Percentiles rank a stretch among this genome's conserved stretches.
Conservation (phyloP, 2,888 invertebrate species). For the Aricia artaxerxes region DNA sequence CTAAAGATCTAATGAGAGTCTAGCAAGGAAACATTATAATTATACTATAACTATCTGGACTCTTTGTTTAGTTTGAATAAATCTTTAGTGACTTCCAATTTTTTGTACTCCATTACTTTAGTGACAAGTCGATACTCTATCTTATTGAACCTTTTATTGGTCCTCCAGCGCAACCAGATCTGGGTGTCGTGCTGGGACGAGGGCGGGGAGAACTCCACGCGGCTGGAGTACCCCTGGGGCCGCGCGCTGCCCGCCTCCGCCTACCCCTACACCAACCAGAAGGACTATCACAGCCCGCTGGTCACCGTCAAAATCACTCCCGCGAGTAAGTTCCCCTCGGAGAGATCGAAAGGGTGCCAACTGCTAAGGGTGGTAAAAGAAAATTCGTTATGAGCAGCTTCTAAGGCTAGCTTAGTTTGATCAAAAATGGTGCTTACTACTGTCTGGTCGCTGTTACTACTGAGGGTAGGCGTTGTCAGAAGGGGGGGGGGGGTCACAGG, state of each 20-base stretch:
- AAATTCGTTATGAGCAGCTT: not conserved
- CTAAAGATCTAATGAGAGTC: too few species aligned
- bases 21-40: too few species aligned
- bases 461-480: too few species aligned
- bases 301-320: slow-evolving; percentile 78
- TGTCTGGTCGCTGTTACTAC: too few species aligned
- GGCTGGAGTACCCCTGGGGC: slow-evolving; percentile 68
- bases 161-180: slow-evolving; percentile 79
- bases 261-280: slow-evolving; percentile 79
- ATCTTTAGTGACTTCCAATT: too few species aligned
- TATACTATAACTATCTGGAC: too few species aligned
- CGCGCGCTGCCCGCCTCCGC: slow-evolving; percentile 81
- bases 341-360: not conserved
- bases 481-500: too few species aligned
- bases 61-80: too few species aligned
- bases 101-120: too few species aligned
- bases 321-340: slow-evolving; percentile 45
- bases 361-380: not conserved
- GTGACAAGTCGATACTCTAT: too few species aligned
- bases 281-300: slow-evolving; percentile 78
- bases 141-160: not conserved
- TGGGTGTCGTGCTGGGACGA: slow-evolving; percentile 91
- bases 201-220: slow-evolving; percentile 74
- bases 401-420: not conserved
- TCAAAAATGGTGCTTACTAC: not conserved